phyloP scores from a whole-genome alignment of 2,113 vertebrate species.

The Psilopsiagon aurifrons region DNA sequence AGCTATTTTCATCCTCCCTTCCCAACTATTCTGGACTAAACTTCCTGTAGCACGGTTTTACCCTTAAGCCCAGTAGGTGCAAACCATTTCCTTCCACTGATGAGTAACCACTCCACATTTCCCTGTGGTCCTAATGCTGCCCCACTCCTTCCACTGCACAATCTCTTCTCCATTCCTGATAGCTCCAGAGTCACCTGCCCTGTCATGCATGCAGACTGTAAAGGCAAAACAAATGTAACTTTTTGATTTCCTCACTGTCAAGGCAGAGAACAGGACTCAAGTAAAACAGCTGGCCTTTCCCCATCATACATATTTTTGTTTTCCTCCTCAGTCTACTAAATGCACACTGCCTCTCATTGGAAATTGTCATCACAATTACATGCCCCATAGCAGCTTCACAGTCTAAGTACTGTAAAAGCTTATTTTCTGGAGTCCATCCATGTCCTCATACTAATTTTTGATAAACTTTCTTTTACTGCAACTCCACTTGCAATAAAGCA shows the following conservation, averaged over 20 bases:
- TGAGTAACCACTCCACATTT: neutral
- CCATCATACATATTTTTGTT: neutral
- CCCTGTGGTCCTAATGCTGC: neutral
- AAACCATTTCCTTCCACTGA: neutral
- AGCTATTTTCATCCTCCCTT: neutral
- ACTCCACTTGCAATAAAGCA: neutral
- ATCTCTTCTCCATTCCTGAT: neutral
- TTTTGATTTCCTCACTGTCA: neutral
- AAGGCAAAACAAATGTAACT: neutral
- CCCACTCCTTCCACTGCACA: neutral
- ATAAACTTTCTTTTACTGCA: neutral
- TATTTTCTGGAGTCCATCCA: neutral
- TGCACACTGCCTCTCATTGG: neutral
- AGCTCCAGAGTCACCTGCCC: neutral
- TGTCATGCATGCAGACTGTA: neutral
- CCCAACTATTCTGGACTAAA: neutral
- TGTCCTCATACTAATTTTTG: neutral
- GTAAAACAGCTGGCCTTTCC: neutral
- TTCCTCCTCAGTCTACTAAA: neutral
- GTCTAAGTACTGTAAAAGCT: neutral
- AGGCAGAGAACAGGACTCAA: neutral
- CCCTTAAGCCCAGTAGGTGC: neutral
- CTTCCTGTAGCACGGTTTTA: neutral
- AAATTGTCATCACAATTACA: neutral
- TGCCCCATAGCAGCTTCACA: neutral